Base-by-base conservation (phyloP, 2,888 invertebrate species). In the Syrphus vitripennis region DNA sequence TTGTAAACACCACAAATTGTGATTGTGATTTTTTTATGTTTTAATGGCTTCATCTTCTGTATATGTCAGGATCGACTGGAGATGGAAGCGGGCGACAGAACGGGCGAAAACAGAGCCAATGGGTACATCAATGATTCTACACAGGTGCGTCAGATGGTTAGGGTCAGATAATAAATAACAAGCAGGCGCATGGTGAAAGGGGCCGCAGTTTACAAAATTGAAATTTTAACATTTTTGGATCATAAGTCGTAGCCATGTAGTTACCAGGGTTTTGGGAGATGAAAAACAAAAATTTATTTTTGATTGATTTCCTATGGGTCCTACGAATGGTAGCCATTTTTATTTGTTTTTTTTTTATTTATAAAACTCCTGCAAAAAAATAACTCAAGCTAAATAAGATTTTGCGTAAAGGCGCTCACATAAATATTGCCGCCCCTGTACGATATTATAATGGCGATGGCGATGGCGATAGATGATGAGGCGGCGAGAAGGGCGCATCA, bases 1-100 rank as follows among this genome's bases (percentile, higher is more conserved):
- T 86, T 78, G 82, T 86, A 86, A 86, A 86, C 86, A 86, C 86
- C 77, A 82, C 77, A 77, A 69, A 83, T 86, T 86, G 72, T 70
- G 74, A 86, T 86, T 82, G 86, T 86, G 86, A 86, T 86, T 75
- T 75, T 55, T 86, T 81, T 74, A 70, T 74, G 69, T 86, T 86
- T 86, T 86, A 86, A 86, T 86, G 86, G 77, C 86, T 82, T 86
- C 82, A 86, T 86, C 82, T 74, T 67, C 53, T 63, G 67, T 59
- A 53, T 84, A 81, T 84, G 45, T 37, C 53, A 63, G 42, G 31
- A 42, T 31, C 26, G 21, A 78, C 31, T 14, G 19, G n/a, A 1
- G 5, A n/a, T 50, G 61, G 45, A 24, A 37, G 24, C 29, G 75
- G 42, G 45, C 34, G 57, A 61, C 53, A 19, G 16, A 48, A 61